A percentile compares a stretch with the other conserved stretches of the same genome.
phyloP scores from a whole-genome alignment of 2,888 invertebrate genomes.

The Parelbella ahira region DNA sequence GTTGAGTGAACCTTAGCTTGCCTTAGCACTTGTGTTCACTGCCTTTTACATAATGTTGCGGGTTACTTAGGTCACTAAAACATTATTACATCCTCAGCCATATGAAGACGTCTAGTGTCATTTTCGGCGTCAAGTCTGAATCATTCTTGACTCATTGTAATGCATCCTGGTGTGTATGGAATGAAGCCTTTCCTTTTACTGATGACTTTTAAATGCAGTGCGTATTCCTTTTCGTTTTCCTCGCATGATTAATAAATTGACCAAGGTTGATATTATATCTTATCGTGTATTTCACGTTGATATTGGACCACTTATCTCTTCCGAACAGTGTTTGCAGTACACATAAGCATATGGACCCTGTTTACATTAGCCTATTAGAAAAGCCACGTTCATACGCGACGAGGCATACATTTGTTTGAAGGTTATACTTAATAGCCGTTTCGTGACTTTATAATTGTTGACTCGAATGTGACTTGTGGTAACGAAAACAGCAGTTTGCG shows the following conservation, averaged over 20 bases:
- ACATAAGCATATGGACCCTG: constrained; percentile 35
- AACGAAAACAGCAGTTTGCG: constrained; percentile 1
- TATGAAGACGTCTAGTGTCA: background rate
- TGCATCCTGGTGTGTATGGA: background rate
- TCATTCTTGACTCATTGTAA: constrained; percentile 19
- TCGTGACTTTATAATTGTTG: constrained; percentile 22
- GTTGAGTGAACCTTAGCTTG: no score
- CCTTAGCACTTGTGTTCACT: no score
- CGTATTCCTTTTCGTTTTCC: background rate
- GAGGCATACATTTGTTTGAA: constrained; percentile 10
- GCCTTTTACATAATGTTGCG: no score
- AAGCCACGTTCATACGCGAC: constrained; percentile 1
- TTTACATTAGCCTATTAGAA: constrained; percentile 30
- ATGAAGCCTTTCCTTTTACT: constrained; percentile 7
- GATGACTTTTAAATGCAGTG: background rate
- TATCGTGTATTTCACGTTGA: no score
- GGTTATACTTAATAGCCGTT: constrained; percentile 8
- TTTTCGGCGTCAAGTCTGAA: constrained; percentile 7
- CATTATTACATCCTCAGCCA: no score
- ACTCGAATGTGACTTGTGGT: constrained; percentile 15
- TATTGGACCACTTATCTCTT: no score
- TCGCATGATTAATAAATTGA: constrained; percentile 22
- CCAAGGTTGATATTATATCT: constrained; percentile 35
- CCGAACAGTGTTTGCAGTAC: constrained; percentile 47
- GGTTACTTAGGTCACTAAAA: no score